Conservation (phyloP, 2,113 vertebrate species). For the Apteryx owenii region DNA sequence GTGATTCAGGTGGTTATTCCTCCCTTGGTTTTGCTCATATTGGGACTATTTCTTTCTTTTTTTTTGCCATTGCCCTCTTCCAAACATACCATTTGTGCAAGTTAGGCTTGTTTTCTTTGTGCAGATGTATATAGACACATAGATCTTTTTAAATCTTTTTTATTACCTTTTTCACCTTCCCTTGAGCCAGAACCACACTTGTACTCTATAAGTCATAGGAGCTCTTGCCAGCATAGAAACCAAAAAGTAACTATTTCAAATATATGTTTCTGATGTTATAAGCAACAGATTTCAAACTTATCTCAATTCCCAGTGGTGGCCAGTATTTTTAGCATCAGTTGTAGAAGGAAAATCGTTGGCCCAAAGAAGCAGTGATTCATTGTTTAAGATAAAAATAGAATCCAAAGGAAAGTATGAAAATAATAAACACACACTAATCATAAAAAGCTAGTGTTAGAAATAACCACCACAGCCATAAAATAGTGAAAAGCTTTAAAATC, state of each 20-base stretch:
- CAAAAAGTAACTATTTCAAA: conserved; percentile 31
- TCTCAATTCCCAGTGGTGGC: background rate
- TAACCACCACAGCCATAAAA: conserved; percentile 23
- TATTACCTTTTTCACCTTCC: conserved; percentile 26
- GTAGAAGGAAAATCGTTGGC: background rate
- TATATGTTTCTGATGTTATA: background rate
- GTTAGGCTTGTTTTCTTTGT: conserved; percentile 44
- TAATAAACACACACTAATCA: conserved; percentile 32
- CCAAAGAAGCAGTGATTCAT: background rate
- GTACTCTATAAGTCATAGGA: background rate
- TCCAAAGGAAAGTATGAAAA: background rate
- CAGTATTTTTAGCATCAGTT: background rate
- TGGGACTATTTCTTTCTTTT: background rate
- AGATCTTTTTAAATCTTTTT: background rate
- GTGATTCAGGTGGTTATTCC: conserved; percentile 79
- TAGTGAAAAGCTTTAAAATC: conserved; percentile 50
- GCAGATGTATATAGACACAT: background rate
- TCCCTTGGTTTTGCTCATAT: conserved; percentile 66
- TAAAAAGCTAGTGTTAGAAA: conserved; percentile 30
- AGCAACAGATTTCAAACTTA: conserved; percentile 20
- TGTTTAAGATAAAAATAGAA: conserved; percentile 33
- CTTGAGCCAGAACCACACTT: background rate
- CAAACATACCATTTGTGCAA: conserved; percentile 26
- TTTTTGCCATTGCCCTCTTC: conserved; percentile 50
- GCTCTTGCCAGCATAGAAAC: background rate